Evolutionary conservation across 1,140 invertebrate genomes (phyloP), one percentile per base, ranked within the genome.

Genomic region (Drosophila albomicans): DNA sequence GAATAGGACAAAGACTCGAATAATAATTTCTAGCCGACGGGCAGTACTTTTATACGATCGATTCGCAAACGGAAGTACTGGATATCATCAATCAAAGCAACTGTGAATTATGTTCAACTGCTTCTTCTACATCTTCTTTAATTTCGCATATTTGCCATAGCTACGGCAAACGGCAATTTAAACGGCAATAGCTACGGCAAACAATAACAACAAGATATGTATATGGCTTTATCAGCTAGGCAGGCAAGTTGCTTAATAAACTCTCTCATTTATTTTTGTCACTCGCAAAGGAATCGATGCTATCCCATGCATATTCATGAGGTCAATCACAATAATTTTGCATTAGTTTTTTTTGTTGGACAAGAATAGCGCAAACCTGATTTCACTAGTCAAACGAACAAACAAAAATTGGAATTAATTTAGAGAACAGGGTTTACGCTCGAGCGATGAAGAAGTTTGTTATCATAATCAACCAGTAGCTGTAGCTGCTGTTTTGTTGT

Each of bases 51-150:
- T 89, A 89, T 88, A 88, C 74, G 54, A 66, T 35, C 32, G 28
- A 11, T 41, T 13, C 16, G 15, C 51, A 76, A 89, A 89, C 85
- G 78, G 81, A 90, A 89, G 86, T 79, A 67, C 52, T 79, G 75
- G 62, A 75, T 63, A 71, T 76, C 81, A 89, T 89, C 78, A 89
- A 89, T 89, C 85, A 89, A 56, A 64, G 30, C 52, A 58, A 58
- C 73, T 13, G 45, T 41, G 28, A 64, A 64, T 67, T 57, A 75
- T 81, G 73, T 81, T 59, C 58, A 58, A 46, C 41, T 54, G 51
- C 51, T 54, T 62, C 25, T 63, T 65, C 56, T 35, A 38, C 49
- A 15, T 54, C 16, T 32, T 30, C 32, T 52, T 51, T 63, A 15
- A 15, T 48, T 45, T 56, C 25, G 54, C 38, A 75, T 75, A 62